Base-by-base conservation (phyloP, 2,888 invertebrate species). In the Holacanthella duospinosa region DNA sequence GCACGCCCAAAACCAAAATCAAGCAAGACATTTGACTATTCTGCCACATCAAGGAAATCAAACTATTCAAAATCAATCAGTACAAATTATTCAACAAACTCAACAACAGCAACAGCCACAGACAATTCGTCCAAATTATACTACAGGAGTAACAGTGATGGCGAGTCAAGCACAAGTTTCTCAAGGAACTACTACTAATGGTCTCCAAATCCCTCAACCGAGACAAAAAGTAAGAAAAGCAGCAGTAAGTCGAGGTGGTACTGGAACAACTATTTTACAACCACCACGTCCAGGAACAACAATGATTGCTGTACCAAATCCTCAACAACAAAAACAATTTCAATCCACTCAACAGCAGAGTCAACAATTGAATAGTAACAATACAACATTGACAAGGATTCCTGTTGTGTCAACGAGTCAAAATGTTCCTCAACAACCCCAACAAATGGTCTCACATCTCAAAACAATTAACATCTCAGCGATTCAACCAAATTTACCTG, bases 1-100 rank as follows among this genome's bases (percentile, higher is more conserved):
- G 29, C 78, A 79, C 68, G 77, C 78, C 69, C 76, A 77, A 65
- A 69, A 64, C 27, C 70, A 68, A 56, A 63, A 66, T 44, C 74
- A n/a, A 75, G 77, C 67, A 2, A 59, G 68, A 53, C 72, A 72
- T 16, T 64, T 72, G 59, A 67, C 69, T 12, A 68, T 68, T 53
- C 64, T 65, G 43, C 67, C 67, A 43, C 65, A 65, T 29, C 54
- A 60, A 27, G 29, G 63, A 53, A 26, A 48, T 24, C 71, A 66
- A 29, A 67, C 61, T 29, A 59, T 65, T 59, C 70, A 67, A 57
- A 62, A 65, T 16, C 71, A 71, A 55, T 63, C 64, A 61, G 65
- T 67, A 28, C 68, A 68, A 16, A 55, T 68, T 26, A 64, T 68
- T 58, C 68, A 66, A 55, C 67, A 65, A 48, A n/a, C n/a, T n/a